Conservation (phyloP, 2,113 vertebrate genomes). For the Chaetorhynchus papuensis region DNA sequence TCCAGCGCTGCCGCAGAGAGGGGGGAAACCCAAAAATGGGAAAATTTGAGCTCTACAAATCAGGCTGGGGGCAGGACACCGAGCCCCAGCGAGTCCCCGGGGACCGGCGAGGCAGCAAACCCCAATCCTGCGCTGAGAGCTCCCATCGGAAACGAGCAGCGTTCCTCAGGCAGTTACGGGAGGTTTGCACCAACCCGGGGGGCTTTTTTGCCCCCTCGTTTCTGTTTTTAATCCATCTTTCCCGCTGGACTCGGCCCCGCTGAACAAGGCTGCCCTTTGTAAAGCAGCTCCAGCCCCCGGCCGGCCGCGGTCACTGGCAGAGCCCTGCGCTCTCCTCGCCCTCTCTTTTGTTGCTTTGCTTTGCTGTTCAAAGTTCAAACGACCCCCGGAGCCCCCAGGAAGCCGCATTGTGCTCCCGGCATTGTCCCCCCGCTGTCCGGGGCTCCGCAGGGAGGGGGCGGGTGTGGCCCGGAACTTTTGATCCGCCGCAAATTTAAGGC, state of each 20-base stretch:
- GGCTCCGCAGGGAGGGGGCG: not conserved
- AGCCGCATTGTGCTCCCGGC: not conserved
- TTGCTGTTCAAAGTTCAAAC: conserved; percentile 2
- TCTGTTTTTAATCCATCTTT: not conserved
- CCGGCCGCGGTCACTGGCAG: not conserved
- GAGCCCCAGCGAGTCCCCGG: not conserved
- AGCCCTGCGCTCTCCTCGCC: not conserved
- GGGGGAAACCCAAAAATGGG: too few species aligned
- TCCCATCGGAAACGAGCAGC: not conserved
- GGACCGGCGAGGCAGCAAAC: not conserved
- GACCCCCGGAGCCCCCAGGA: not conserved
- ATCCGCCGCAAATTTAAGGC: not conserved
- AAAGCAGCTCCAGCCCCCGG: not conserved
- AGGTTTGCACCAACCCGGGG: not conserved
- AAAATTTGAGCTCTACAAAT: not conserved
- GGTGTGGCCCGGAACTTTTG: not conserved
- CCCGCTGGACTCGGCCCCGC: not conserved
- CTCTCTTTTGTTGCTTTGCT: not conserved
- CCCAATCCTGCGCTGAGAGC: not conserved
- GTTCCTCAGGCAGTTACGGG: not conserved
- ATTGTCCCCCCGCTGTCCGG: not conserved
- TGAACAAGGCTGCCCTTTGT: conserved; percentile 10
- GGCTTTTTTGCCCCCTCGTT: not conserved
- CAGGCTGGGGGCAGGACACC: not conserved
- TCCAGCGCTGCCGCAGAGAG: not conserved